A percentile compares a stretch with the other conserved stretches of the same genome.
Conservation (phyloP, 2,113 vertebrate genomes). For the Ciconia maguari region DNA sequence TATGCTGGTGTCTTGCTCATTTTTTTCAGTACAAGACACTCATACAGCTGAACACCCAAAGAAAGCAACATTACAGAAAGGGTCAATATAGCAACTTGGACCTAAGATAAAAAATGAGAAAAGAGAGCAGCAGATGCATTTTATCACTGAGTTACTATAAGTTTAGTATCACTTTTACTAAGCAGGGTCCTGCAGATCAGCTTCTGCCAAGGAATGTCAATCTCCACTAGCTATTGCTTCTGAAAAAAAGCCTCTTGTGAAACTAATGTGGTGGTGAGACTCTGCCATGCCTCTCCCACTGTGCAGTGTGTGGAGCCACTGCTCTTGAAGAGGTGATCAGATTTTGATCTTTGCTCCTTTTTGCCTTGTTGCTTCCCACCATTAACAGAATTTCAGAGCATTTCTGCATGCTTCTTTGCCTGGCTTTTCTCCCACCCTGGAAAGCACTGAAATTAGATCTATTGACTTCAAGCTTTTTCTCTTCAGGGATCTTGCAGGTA, state of each 20-base stretch:
- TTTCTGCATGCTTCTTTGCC: neutral
- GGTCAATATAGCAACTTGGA: neutral
- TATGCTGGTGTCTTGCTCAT: neutral
- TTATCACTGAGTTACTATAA: neutral
- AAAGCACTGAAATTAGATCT: neutral
- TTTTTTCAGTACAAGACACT: neutral
- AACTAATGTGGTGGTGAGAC: neutral
- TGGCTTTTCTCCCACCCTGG: neutral
- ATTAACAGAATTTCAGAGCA: neutral
- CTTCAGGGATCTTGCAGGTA: neutral
- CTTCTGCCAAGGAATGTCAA: neutral
- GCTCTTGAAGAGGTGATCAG: neutral
- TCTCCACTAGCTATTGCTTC: neutral
- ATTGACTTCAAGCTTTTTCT: neutral
- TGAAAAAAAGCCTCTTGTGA: neutral
- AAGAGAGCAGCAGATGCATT: neutral
- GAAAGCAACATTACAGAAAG: neutral
- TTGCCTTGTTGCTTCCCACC: neutral
- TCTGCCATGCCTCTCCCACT: neutral
- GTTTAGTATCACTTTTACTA: neutral
- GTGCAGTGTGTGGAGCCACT: neutral
- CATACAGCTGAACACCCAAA: neutral
- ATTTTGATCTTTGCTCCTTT: neutral
- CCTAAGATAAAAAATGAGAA: neutral
- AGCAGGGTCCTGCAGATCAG: neutral